Conservation (phyloP, 2,113 vertebrate species). For the Bubo scandiacus region DNA sequence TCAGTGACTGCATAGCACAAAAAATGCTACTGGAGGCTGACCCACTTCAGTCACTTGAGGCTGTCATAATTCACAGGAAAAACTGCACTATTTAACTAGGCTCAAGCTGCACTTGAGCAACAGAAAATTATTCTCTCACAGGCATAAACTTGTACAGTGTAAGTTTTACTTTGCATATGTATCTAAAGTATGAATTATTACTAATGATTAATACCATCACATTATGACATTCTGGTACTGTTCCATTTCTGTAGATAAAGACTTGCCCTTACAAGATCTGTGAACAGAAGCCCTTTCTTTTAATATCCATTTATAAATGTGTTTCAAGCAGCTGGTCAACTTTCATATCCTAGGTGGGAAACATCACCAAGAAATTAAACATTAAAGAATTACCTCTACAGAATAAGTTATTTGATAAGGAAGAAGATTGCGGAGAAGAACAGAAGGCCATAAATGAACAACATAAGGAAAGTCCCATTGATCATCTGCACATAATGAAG, state of each 20-base stretch:
- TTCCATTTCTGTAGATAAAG: background rate
- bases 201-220: background rate
- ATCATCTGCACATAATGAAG: slow-evolving; percentile 80
- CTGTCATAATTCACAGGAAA: background rate
- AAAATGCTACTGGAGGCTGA: background rate
- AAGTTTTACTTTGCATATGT: background rate
- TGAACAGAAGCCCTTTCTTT: background rate
- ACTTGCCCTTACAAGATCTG: background rate
- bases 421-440: slow-evolving; percentile 90
- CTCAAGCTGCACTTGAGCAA: background rate
- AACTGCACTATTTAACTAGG: background rate
- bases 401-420: slow-evolving; percentile 88
- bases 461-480: slow-evolving; percentile 89
- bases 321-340: background rate
- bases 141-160: background rate
- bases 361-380: background rate
- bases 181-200: background rate
- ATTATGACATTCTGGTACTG: background rate
- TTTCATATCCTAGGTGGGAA: background rate
- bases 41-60: background rate
- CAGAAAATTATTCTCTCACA: background rate
- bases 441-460: slow-evolving; percentile 91
- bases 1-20: background rate
- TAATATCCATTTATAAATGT: background rate
- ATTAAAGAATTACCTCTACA: slow-evolving; percentile 72